phyloP scores from a whole-genome alignment of 2,797 vertebrate genomes.

The Gephyroberyx darwinii region DNA sequence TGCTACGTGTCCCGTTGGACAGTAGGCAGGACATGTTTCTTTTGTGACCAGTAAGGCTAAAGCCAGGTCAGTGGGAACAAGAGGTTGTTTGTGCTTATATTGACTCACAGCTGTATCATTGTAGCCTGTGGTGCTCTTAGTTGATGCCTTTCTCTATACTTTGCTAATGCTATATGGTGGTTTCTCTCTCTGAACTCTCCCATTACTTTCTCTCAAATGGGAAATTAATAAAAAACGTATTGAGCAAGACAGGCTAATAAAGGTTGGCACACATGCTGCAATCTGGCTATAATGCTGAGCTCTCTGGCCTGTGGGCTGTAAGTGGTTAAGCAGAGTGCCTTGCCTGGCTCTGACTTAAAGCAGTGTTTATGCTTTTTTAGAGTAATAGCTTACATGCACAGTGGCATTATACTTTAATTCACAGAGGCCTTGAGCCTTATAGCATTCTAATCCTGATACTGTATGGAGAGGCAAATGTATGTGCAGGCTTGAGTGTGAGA shows the following conservation, averaged over 20 bases:
- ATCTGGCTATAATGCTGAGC: slow-evolving; percentile 23
- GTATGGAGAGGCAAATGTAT: slow-evolving; percentile 1
- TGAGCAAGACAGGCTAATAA: not conserved
- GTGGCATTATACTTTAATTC: slow-evolving; percentile 22
- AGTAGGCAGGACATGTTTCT: not conserved
- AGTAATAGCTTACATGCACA: slow-evolving; percentile 26
- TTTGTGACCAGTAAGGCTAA: slow-evolving; percentile 39
- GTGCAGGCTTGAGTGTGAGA: slow-evolving; percentile 7
- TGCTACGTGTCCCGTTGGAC: slow-evolving; percentile 1
- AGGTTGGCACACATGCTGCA: slow-evolving; percentile 13
- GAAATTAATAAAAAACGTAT: slow-evolving; percentile 8
- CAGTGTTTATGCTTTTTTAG: slow-evolving; percentile 16
- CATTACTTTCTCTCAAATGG: slow-evolving; percentile 5
- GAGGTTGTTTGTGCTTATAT: not conserved
- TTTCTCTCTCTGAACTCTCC: not conserved
- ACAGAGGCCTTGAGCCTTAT: slow-evolving; percentile 25
- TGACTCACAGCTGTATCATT: not conserved
- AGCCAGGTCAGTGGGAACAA: slow-evolving; percentile 1
- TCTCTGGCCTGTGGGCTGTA: slow-evolving; percentile 27
- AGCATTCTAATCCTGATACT: slow-evolving; percentile 37
- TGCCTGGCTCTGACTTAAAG: slow-evolving; percentile 25
- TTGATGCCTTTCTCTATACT: slow-evolving; percentile 2
- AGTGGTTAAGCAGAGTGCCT: slow-evolving; percentile 30
- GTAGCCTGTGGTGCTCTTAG: not conserved
- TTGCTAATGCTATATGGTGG: no score